Percentiles rank a stretch among this genome's conserved stretches.
phyloP scores from a whole-genome alignment of 2,888 invertebrate genomes.

The Lasioglossum oenotherae region DNA sequence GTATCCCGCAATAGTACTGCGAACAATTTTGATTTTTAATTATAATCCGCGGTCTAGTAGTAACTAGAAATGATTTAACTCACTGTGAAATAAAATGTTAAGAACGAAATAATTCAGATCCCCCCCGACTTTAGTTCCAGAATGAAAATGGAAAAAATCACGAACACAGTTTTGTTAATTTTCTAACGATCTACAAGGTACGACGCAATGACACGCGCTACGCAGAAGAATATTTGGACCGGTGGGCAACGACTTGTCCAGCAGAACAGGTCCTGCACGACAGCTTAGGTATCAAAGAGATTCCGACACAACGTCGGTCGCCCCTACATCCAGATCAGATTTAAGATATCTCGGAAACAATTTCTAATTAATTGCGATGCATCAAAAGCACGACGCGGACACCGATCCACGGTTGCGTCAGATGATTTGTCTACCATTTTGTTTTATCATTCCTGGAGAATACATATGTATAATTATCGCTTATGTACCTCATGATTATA shows the following conservation, averaged over 20 bases:
- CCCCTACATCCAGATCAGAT: conserved; percentile 70
- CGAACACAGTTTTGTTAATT: not conserved
- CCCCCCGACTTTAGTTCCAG: not conserved
- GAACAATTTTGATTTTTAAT: not conserved
- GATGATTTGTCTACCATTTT: not conserved
- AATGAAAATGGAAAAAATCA: not conserved
- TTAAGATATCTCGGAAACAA: conserved; percentile 76
- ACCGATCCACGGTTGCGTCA: not conserved
- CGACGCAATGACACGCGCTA: conserved; percentile 57
- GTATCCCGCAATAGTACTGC: not conserved
- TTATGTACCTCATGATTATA: not conserved
- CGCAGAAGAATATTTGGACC: conserved; percentile 64
- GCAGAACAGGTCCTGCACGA: conserved; percentile 76
- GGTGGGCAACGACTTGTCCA: conserved; percentile 57
- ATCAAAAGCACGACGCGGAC: conserved; percentile 25
- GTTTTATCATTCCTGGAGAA: not conserved
- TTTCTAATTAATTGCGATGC: conserved; percentile 80
- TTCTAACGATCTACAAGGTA: conserved; percentile 12
- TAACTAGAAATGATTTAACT: not conserved
- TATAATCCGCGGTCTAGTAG: not conserved
- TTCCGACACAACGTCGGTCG: conserved; percentile 72
- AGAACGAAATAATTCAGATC: not conserved
- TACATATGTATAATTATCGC: not conserved
- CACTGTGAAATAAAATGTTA: not conserved
- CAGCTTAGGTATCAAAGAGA: conserved; percentile 81